These are phyloP conservation scores for Eupithecia pulchellata DNA, from an alignment of 2,888 invertebrate species.

Conservation along the genomic window DNA sequence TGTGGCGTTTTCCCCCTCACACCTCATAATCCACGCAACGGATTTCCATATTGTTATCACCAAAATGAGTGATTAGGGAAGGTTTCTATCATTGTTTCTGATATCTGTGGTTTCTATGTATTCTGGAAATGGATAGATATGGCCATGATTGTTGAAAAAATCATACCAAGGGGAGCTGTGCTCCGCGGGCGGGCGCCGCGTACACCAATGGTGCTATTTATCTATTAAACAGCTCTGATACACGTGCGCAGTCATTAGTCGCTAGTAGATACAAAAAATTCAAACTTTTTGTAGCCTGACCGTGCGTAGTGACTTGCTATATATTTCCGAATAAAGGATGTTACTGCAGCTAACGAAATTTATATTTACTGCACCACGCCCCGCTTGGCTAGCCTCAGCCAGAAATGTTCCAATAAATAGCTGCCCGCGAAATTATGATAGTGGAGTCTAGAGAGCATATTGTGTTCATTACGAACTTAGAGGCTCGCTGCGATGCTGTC, in stretches of 20 bases:
- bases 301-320: conserved; percentile 9
- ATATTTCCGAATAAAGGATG: conserved; percentile 53
- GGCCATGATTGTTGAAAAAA: not conserved
- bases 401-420: conserved; percentile 53
- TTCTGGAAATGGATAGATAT: not conserved
- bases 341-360: conserved; percentile 53
- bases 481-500: conserved; percentile 38
- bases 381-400: conserved; percentile 50
- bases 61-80: not conserved
- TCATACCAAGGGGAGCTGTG: too few species aligned
- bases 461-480: conserved; percentile 53
- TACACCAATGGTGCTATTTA: not conserved
- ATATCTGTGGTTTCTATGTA: too few species aligned
- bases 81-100: not conserved
- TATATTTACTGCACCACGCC: conserved; percentile 49
- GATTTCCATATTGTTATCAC: not conserved
- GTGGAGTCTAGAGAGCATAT: conserved; percentile 47
- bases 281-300: conserved; percentile 10
- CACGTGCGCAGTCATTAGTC: not conserved
- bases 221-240: not conserved
- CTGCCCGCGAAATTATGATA: conserved; percentile 47
- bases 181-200: not conserved
- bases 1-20: too few species aligned
- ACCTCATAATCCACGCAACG: not conserved
- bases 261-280: not conserved